Base-by-base conservation (phyloP, 2,113 vertebrate genomes). In the Dicentrarchus labrax region DNA sequence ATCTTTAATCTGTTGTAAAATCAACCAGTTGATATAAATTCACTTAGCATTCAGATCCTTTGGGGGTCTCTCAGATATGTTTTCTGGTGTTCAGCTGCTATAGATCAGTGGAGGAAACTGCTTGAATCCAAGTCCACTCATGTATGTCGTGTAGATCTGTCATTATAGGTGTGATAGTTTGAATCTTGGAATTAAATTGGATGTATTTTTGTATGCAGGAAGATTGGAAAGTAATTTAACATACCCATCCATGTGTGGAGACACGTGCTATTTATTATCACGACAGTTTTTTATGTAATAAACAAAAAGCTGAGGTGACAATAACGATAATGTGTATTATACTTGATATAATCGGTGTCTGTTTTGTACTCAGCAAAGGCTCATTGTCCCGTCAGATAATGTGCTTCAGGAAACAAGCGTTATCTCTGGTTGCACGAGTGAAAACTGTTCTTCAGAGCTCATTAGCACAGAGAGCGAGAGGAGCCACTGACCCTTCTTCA, bases 151-250 rank as follows among this genome's bases (percentile, higher is more conserved):
- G 75, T 66, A 47, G 60, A 70, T 80, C 60, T 64, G 62, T 67
- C 13, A 50, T 1, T 56, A 60, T 24, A 4, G 11, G 45, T 4
- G 30, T 3, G 56, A 78, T 80, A 65, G 88, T 89, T 85, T 73
- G 70, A 75, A 60, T 57, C 50, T 48, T 47, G 67, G 78, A 66
- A 82, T 64, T 50, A 65, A 68, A 87, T n/a, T 7, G 67, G 69
- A 71, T 87, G 88, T 93, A 91, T 93, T 94, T 93, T 92, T 91
- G 78, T 92, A 92, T 61, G 80, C 41, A 39, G 21, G 71, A 70
- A 72, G 45, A 61, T 76, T 12, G 62, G 56, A 70, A 69, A 80
- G 70, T 47, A 70, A 76, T 66, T 71, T 2, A 59, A 22, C 17
- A 59, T 61, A 48, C 36, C 64, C 57, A 57, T 54, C 79, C 65